A percentile compares a stretch with the other conserved stretches of the same genome.
Conservation (phyloP, 2,113 vertebrate species). For the Daphoenositta chrysoptera region DNA sequence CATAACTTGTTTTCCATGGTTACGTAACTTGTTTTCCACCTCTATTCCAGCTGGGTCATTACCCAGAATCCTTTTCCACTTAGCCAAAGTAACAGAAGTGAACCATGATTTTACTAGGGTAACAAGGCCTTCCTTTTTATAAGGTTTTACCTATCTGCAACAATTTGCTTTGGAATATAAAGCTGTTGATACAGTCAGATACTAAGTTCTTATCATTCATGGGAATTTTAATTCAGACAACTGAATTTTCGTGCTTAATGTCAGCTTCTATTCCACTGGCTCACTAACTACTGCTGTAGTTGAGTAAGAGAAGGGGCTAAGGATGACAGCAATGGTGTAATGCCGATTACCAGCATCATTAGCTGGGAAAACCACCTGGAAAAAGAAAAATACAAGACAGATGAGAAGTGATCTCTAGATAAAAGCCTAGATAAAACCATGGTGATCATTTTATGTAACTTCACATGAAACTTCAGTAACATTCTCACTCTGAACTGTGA, state of each 20-base stretch:
- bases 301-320: constrained; percentile 87
- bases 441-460: neutral
- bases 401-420: neutral
- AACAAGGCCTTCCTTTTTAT: neutral
- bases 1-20: neutral
- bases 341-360: constrained; percentile 75
- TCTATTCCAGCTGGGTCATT: neutral
- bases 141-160: neutral
- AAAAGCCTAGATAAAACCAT: neutral
- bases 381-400: neutral
- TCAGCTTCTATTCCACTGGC: constrained; percentile 55
- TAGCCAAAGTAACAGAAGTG: neutral
- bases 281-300: constrained; percentile 78
- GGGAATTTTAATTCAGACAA: neutral
- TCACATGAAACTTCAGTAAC: neutral
- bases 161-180: neutral
- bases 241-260: neutral
- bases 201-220: neutral
- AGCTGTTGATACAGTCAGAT: neutral
- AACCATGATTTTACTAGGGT: neutral
- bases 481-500: neutral
- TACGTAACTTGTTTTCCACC: neutral
- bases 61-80: neutral
- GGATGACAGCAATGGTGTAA: constrained; percentile 79
- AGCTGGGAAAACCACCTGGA: constrained; percentile 84